Percentiles rank a stretch among this genome's conserved stretches.
phyloP scores from a whole-genome alignment of 2,113 vertebrate species.

The Cardinalis cardinalis region DNA sequence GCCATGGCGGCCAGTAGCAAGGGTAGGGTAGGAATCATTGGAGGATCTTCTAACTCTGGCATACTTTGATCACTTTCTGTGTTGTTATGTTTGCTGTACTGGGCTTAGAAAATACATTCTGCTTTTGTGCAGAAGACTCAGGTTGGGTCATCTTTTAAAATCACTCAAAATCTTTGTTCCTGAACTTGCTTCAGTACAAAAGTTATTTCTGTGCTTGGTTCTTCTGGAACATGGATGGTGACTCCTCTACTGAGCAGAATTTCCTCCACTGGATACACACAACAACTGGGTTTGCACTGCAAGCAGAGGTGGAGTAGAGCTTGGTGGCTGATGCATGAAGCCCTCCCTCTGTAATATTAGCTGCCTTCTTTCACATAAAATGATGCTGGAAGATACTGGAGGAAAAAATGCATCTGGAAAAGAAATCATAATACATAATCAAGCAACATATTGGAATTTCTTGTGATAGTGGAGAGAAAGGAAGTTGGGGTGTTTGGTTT shows the following conservation, averaged over 20 bases:
- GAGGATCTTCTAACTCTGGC: not conserved
- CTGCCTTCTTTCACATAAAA: not conserved
- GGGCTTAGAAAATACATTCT: not conserved
- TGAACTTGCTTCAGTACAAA: not conserved
- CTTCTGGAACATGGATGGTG: not conserved
- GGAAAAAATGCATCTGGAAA: not conserved
- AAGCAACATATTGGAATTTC: not conserved
- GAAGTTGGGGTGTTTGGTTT: not conserved
- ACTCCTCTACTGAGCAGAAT: not conserved
- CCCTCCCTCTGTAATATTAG: not conserved
- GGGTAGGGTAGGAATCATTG: not conserved
- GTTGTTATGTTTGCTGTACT: not conserved
- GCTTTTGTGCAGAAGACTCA: not conserved
- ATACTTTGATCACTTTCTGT: not conserved
- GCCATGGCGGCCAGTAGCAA: not conserved
- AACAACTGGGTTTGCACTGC: rapidly evolving
- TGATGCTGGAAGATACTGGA: not conserved
- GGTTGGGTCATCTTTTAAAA: not conserved
- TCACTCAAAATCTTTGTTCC: not conserved
- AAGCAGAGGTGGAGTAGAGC: not conserved
- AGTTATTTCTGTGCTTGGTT: not conserved
- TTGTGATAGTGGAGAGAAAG: not conserved
- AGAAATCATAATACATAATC: rapidly evolving
- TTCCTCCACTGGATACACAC: not conserved
- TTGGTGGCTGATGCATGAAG: not conserved